A percentile compares a stretch with the other conserved stretches of the same genome.
These are phyloP conservation scores for Halesus radiatus DNA, from an alignment of 1,140 invertebrate genomes.

Conservation along the genomic window DNA sequence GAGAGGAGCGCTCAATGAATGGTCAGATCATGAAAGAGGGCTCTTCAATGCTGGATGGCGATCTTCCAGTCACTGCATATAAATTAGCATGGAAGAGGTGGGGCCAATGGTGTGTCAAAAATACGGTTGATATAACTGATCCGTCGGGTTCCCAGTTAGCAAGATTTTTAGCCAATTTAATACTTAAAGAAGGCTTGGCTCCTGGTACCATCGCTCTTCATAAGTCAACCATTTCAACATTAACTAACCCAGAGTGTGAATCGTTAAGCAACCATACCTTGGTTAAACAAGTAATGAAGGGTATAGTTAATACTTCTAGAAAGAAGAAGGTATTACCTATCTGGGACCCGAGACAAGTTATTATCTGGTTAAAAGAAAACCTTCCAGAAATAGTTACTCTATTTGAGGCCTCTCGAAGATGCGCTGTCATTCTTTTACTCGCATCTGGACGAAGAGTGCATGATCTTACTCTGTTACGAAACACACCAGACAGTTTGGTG, in stretches of 20 bases:
- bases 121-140: slow-evolving; percentile 53
- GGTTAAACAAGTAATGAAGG: too few relatives aligned
- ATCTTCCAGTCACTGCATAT: too few relatives aligned
- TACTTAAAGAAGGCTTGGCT: not conserved
- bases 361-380: not conserved
- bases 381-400: slow-evolving; percentile 39
- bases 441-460: slow-evolving; percentile 58
- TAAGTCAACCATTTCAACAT: not conserved
- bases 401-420: slow-evolving; percentile 56
- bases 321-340: not conserved
- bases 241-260: not conserved
- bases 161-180: slow-evolving; percentile 18
- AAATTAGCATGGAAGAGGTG: too few relatives aligned
- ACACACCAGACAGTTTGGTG: too few relatives aligned
- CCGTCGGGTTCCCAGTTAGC: slow-evolving; percentile 39
- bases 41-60: too few relatives aligned
- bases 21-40: too few relatives aligned
- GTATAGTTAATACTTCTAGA: too few relatives aligned
- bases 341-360: not conserved
- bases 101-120: too few relatives aligned
- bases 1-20: too few relatives aligned
- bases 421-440: slow-evolving; percentile 57
- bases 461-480: too few relatives aligned
- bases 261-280: not conserved
- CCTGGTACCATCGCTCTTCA: slow-evolving; percentile 44